Evolutionary conservation across 2,888 invertebrate genomes (phyloP), one percentile per base, ranked within the genome.

Genomic region (Drosophila mayaguana): DNA sequence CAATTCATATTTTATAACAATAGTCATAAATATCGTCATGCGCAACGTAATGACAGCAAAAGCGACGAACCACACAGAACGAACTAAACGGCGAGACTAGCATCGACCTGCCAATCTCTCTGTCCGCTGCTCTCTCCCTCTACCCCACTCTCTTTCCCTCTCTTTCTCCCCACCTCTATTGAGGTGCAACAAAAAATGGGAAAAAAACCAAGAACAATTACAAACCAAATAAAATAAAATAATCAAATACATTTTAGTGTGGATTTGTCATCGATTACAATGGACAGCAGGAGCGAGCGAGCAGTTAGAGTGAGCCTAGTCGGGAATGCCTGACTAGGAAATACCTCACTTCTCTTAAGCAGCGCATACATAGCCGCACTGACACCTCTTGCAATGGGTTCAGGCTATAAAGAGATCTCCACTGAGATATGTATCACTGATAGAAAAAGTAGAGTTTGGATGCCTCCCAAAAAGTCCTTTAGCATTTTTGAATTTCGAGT

Each of bases 1-100:
- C 91, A 91, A 91, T 91, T 91, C 91, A 91, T 91, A 91, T 91
- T 91, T 91, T 88, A 86, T 88, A 90, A 90, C 88, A 88, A 85
- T 88, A 90, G 89, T 87, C 91, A 91, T 91, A 91, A 91, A 91
- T 90, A 90, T 89, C 88, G 88, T 82, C 88, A 81, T 78, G 75
- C 83, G 75, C 83, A 74, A 75, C 81, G 85, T 78, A 88, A 86
- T 86, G 85, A 86, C 85, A 88, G 84, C 82, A 66, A 72, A 22
- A 80, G 77, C 81, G 73, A 63, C 72, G 59, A 63, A 60, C 22
- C 38, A 54, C 38, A 54, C 38, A 57, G 65, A 66, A 56, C 71
- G 42, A 63, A 63, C 66, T 45, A 51, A 51, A 55, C 63, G 55
- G 68, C 63, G 42, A 54, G 48, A 50, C 64, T 61, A 56, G 60